phyloP scores from a whole-genome alignment of 1,140 invertebrate genomes.

The Brachionus manjavacas region DNA sequence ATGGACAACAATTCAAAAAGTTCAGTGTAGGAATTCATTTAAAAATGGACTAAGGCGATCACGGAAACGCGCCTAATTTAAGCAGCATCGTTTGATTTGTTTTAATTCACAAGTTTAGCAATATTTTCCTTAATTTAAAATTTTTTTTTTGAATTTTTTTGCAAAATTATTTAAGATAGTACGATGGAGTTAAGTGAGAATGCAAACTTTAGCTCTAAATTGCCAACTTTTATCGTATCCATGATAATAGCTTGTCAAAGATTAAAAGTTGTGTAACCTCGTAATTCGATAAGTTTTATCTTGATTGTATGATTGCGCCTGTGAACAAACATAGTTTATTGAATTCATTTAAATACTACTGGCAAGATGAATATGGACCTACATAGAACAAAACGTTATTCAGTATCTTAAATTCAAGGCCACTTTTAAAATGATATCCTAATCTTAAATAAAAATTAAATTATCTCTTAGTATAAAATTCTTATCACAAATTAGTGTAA shows the following conservation, averaged over 20 bases:
- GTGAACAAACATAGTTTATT: neutral
- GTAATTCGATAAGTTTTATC: neutral
- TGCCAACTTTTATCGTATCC: neutral
- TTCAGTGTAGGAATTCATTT: neutral
- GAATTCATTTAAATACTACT: neutral
- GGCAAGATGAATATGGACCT: neutral
- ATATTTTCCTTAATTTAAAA: too few species aligned
- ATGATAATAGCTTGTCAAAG: constrained; percentile 3
- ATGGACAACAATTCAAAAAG: neutral
- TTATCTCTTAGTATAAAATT: neutral
- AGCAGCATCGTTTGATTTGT: too few species aligned
- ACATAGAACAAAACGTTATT: neutral
- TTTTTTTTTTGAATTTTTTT: too few species aligned
- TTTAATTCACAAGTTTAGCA: too few species aligned
- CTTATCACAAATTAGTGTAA: neutral
- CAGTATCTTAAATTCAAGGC: neutral
- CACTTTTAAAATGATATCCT: neutral
- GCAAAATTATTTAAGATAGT: too few species aligned
- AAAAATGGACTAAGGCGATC: too few species aligned
- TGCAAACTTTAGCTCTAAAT: neutral
- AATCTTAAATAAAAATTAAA: neutral
- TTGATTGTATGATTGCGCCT: neutral
- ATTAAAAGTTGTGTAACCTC: neutral
- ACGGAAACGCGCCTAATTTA: too few species aligned
- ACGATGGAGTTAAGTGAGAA: neutral